phyloP scores from a whole-genome alignment of 92 coral and sea anemone species.

The Parazoanthus atlanticus region DNA sequence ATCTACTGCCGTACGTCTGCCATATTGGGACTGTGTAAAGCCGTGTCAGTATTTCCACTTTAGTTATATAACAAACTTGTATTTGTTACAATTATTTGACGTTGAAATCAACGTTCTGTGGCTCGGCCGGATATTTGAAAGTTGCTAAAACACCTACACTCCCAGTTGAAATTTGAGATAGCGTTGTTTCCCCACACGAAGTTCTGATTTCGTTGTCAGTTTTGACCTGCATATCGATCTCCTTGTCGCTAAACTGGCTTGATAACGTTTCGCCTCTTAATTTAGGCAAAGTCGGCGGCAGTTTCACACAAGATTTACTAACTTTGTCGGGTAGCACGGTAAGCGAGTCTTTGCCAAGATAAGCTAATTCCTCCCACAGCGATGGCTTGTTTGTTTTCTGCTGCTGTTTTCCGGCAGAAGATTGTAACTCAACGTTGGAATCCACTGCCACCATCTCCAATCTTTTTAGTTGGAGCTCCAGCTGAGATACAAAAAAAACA shows the following conservation, averaged over 20 bases:
- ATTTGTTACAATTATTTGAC: background rate
- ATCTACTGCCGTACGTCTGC: too few relatives aligned
- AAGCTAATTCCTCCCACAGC: background rate
- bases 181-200: background rate
- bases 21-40: too few relatives aligned
- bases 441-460: background rate
- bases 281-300: background rate
- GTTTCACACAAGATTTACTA: background rate
- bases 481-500: background rate
- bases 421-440: background rate
- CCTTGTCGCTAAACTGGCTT: background rate
- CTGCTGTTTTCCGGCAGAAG: background rate
- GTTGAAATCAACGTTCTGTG: background rate
- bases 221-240: background rate
- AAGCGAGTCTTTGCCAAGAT: background rate
- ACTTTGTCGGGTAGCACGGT: background rate
- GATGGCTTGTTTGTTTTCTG: background rate
- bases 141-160: background rate
- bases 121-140: background rate
- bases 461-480: slow-evolving; percentile 5
- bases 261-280: background rate
- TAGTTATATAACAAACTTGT: too few relatives aligned
- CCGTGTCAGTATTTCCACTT: too few relatives aligned
- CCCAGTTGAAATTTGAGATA: background rate
- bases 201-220: background rate